These are phyloP conservation scores for Trichechus manatus DNA, from an alignment of 2,113 vertebrate genomes.

Conservation along the genomic window DNA sequence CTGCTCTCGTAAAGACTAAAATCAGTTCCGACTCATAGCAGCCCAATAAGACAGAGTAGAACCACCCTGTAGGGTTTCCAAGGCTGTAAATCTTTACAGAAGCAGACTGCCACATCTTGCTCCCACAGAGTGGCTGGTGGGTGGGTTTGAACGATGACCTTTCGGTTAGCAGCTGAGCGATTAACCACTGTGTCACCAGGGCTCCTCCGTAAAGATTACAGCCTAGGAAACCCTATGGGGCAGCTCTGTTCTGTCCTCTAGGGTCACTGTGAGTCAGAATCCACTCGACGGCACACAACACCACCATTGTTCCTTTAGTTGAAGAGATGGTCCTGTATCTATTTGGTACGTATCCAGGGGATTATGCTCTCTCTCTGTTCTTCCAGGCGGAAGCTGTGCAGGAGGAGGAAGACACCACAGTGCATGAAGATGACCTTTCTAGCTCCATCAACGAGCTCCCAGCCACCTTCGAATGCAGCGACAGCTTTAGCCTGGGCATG, in stretches of 20 bases:
- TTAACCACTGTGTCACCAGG: too few species aligned
- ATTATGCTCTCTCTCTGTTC: constrained; percentile 54
- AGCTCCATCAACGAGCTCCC: constrained; percentile 92
- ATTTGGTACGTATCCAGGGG: background rate
- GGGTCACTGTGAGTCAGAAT: background rate
- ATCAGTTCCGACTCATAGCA: too few species aligned
- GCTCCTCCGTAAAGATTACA: background rate
- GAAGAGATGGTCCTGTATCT: background rate
- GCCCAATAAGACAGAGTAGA: too few species aligned
- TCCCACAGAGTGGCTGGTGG: too few species aligned
- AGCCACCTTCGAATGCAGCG: constrained; percentile 90
- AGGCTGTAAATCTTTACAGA: too few species aligned
- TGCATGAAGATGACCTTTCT: constrained; percentile 92
- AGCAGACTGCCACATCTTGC: too few species aligned
- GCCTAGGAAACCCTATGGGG: background rate
- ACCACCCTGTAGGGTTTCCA: too few species aligned
- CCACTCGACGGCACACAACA: background rate
- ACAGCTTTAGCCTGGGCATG: constrained; percentile 91
- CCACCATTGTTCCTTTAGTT: background rate
- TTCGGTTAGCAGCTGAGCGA: too few species aligned
- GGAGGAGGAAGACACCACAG: constrained; percentile 90
- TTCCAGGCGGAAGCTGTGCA: constrained; percentile 87
- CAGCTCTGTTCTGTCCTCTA: background rate
- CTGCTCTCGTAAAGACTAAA: too few species aligned
- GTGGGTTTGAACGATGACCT: too few species aligned